Conservation (phyloP, 2,113 vertebrate species). For the Pluvianellus socialis region DNA sequence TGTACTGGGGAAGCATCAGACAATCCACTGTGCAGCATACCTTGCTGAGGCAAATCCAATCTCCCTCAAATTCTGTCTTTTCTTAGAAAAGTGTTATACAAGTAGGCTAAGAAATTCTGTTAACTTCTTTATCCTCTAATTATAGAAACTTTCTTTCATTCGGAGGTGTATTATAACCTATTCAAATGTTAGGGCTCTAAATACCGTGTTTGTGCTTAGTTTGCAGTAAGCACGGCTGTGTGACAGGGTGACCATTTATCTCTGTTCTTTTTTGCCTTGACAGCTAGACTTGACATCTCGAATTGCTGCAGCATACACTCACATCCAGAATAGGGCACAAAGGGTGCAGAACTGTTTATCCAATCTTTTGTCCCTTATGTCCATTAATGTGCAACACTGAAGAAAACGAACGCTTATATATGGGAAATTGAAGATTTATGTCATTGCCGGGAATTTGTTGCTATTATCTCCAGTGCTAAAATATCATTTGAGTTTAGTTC, state of each 20-base stretch:
- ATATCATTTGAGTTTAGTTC: not conserved
- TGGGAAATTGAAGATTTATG: not conserved
- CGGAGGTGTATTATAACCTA: not conserved
- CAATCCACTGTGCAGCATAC: not conserved
- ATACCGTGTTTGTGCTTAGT: not conserved
- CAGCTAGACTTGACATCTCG: not conserved
- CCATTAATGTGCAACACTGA: not conserved
- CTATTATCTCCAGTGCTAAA: not conserved
- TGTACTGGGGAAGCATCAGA: not conserved
- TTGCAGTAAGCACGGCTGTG: not conserved
- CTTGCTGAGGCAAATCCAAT: not conserved
- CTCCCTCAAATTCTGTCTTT: not conserved
- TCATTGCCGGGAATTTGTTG: not conserved
- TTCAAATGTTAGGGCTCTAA: slow-evolving; percentile 14
- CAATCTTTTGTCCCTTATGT: not conserved
- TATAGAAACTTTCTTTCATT: not conserved
- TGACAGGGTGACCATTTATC: not conserved
- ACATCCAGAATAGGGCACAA: not conserved
- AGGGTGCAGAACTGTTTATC: not conserved
- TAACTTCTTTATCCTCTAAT: slow-evolving; percentile 17
- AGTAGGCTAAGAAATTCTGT: not conserved
- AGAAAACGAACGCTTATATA: not conserved
- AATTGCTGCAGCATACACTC: not conserved
- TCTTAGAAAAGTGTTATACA: not conserved
- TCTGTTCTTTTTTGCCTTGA: slow-evolving; percentile 28